Percentiles rank a stretch among this genome's conserved stretches.
Evolutionary conservation across 2,888 invertebrate genomes (phyloP).

Genomic region (Ganaspis brasiliensis): DNA sequence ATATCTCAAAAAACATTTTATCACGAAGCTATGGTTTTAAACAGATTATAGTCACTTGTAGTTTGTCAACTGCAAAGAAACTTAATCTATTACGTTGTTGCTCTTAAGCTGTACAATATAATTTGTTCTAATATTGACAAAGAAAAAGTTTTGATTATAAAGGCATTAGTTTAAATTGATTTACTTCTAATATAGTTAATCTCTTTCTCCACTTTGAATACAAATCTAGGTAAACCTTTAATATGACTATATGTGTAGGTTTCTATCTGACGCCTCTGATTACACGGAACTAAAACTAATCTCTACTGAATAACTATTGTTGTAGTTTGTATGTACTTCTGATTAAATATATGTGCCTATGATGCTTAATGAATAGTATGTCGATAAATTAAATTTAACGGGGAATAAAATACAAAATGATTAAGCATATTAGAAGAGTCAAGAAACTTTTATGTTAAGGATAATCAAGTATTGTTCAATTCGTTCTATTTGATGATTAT

Average conservation of each 20-base stretch:
- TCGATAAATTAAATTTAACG: background rate
- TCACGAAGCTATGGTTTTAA: background rate
- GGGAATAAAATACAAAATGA: background rate
- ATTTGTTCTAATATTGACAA: too few species aligned
- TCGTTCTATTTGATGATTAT: too few species aligned
- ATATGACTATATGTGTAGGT: background rate
- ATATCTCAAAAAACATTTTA: background rate
- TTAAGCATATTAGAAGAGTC: background rate
- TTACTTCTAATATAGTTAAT: too few species aligned
- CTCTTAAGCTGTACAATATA: too few species aligned
- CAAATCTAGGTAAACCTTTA: background rate
- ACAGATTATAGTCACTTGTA: background rate
- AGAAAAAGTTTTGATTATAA: too few species aligned
- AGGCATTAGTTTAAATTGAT: too few species aligned
- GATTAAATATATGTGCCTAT: background rate
- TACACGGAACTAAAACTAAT: constrained; percentile 13
- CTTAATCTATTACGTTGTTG: too few species aligned
- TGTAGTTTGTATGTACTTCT: background rate
- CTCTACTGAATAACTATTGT: background rate
- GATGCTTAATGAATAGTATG: background rate
- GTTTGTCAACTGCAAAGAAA: background rate
- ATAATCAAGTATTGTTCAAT: too few species aligned
- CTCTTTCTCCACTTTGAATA: background rate
- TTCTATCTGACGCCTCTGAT: background rate
- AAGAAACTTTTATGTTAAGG: too few species aligned